These are phyloP conservation scores for Gymnodraco acuticeps DNA, from an alignment of 2,797 vertebrate species.

Conservation along the genomic window DNA sequence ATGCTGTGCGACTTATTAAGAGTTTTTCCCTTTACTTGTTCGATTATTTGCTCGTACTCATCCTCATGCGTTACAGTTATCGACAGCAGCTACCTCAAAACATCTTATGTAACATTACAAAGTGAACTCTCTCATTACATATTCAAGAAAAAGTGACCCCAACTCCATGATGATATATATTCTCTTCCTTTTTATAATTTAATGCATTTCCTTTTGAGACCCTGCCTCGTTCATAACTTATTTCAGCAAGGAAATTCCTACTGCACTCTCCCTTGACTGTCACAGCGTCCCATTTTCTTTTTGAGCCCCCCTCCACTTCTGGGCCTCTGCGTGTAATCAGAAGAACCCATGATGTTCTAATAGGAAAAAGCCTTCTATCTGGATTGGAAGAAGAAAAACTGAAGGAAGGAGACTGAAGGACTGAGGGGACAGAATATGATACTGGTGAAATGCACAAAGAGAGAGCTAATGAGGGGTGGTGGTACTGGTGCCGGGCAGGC, in stretches of 20 bases:
- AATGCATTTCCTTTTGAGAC: conserved; percentile 1
- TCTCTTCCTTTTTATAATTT: conserved; percentile 20
- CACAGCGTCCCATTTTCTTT: conserved; percentile 46
- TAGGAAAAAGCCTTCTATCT: conserved; percentile 54
- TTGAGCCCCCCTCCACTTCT: conserved; percentile 25
- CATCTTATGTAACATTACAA: conserved; percentile 5
- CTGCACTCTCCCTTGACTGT: conserved; percentile 44
- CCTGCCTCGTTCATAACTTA: conserved; percentile 51
- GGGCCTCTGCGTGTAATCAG: conserved; percentile 67
- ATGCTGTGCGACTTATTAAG: not conserved
- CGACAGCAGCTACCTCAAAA: conserved; percentile 41
- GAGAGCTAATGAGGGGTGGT: conserved; percentile 65
- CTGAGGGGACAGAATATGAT: conserved; percentile 61
- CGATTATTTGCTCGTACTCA: not conserved
- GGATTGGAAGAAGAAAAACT: conserved; percentile 45
- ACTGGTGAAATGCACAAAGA: conserved; percentile 53
- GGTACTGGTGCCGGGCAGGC: conserved; percentile 45
- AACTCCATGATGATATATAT: not conserved
- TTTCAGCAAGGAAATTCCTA: conserved; percentile 38
- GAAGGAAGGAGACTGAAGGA: conserved; percentile 49
- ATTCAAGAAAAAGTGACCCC: not conserved
- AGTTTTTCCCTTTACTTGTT: not conserved
- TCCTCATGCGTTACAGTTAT: conserved; percentile 27
- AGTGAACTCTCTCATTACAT: not conserved
- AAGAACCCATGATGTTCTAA: conserved; percentile 42